Evolutionary conservation across 2,113 vertebrate species (phyloP).

Genomic region (Pachycephala philippinensis): DNA sequence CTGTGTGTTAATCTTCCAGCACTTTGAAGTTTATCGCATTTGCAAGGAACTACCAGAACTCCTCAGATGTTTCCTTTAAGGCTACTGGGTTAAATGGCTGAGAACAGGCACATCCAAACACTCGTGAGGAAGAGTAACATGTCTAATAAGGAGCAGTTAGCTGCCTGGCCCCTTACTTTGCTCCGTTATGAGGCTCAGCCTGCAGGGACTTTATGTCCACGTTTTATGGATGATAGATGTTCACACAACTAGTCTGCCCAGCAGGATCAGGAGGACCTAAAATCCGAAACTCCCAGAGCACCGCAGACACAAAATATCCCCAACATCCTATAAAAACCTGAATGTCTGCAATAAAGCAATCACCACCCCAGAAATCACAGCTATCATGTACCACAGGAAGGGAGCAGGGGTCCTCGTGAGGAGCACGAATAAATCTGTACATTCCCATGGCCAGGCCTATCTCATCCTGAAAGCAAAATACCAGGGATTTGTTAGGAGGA

Average conservation of each 20-base stretch:
- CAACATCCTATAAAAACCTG: neutral
- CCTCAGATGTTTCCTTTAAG: neutral
- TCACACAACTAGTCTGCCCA: neutral
- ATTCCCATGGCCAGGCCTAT: neutral
- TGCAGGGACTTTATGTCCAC: neutral
- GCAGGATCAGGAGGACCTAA: neutral
- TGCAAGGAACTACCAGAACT: neutral
- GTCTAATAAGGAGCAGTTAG: neutral
- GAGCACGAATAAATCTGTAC: neutral
- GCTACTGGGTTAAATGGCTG: neutral
- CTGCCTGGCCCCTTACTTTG: neutral
- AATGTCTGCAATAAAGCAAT: neutral
- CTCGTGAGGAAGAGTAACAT: neutral
- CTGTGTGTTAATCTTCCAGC: neutral
- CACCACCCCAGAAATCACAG: neutral
- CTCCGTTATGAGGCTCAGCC: neutral
- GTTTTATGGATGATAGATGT: neutral
- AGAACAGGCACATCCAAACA: neutral
- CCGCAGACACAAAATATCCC: neutral
- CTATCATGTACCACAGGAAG: neutral
- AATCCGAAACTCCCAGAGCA: neutral
- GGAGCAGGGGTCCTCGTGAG: neutral
- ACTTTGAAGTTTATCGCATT: neutral
- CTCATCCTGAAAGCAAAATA: neutral
- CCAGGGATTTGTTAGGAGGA: neutral